Base-by-base conservation (phyloP, 2,113 vertebrate genomes). In the Etheostoma cragini region DNA sequence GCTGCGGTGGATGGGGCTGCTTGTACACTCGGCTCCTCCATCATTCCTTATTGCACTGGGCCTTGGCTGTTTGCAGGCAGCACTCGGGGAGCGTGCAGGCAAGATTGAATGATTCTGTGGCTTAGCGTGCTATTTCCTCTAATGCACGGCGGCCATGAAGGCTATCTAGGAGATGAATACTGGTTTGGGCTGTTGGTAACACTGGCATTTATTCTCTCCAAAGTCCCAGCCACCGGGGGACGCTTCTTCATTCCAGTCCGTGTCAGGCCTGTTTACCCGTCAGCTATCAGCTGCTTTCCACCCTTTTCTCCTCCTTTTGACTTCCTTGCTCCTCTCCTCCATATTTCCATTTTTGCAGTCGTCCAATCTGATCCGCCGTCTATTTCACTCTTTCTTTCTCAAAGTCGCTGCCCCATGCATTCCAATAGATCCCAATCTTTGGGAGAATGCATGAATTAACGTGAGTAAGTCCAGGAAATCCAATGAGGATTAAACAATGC, bases 81-180 rank as follows among this genome's bases (percentile, higher is more conserved):
- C 83, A 82, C 80, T 66, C 47, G 50, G 94, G 87, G 90, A 87
- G 80, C 6, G 52, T 46, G 35, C 14, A 3, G 82, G 69, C 73
- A 86, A 94, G 92, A 93, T 92, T 91, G 92, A 93, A 91, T 82
- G 78, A 76, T 76, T 91, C 80, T 88, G 85, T 58, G 88, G 87
- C 81, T 84, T 82, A 88, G 91, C 82, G 69, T 76, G 81, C 89
- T 89, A 87, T 94, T 93, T 91, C 85, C 89, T 91, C 87, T 93
- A 94, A 94, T 93, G 91, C 88, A 85, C 53, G 61, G 73, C 63
- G 73, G 89, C 85, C 87, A 88, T 88, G 87, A 94, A 91, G 91
- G 89, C 91, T 91, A 90, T 92, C 85, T 63, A 42, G 73, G 88
- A 94, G 92, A 94, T 94, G 92, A 94, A 94, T 94, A 87, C 86